A percentile compares a stretch with the other conserved stretches of the same genome.
Conservation (phyloP, 2,113 vertebrate genomes). For the Amphiprion percula region DNA sequence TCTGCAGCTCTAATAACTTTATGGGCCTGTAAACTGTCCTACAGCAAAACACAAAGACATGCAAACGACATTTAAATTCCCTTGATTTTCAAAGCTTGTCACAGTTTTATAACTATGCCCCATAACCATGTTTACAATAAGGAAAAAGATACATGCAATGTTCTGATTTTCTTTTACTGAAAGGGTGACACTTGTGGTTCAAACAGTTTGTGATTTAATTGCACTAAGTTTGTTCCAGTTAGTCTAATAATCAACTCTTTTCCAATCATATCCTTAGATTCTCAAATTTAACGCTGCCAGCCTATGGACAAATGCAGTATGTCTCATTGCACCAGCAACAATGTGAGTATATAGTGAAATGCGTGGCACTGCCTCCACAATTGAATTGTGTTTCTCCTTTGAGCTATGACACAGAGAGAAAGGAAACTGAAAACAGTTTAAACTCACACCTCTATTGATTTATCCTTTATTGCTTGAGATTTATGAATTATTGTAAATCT, state of each 20-base stretch:
- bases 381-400: slow-evolving; percentile 62
- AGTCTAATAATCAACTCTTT: background rate
- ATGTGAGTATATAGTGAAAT: slow-evolving; percentile 40
- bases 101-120: background rate
- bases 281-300: slow-evolving; percentile 7
- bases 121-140: background rate
- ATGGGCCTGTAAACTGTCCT: background rate
- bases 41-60: background rate
- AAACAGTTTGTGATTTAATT: background rate
- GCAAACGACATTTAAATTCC: background rate
- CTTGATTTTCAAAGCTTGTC: background rate
- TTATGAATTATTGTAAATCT: slow-evolving; percentile 82
- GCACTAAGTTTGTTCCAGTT: slow-evolving; percentile 2
- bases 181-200: background rate
- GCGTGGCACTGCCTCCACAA: slow-evolving; percentile 50
- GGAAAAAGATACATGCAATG: background rate
- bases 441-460: slow-evolving; percentile 76
- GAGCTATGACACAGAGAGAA: slow-evolving; percentile 62
- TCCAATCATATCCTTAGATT: slow-evolving; percentile 21
- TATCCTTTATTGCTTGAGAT: slow-evolving; percentile 77
- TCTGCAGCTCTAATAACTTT: background rate
- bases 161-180: background rate
- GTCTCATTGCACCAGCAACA: slow-evolving; percentile 39
- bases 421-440: slow-evolving; percentile 74
- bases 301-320: slow-evolving; percentile 14